These are phyloP conservation scores for Aspidiotus destructor DNA, from an alignment of 2,888 invertebrate species.

Conservation along the genomic window DNA sequence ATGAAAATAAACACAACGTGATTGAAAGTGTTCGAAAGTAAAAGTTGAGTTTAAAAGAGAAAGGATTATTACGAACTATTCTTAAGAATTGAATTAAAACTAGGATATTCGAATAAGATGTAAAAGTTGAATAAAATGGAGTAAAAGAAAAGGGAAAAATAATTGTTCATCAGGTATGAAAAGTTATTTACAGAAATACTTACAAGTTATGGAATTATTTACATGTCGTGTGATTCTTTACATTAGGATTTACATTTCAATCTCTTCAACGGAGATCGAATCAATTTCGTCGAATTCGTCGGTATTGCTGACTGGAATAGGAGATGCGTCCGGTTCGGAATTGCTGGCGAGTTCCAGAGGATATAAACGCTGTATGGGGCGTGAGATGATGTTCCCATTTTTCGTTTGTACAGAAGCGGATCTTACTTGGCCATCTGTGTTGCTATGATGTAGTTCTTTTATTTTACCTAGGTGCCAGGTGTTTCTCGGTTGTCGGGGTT, in stretches of 20 bases:
- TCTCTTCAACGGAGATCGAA: background rate
- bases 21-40: background rate
- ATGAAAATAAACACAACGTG: background rate
- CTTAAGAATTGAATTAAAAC: background rate
- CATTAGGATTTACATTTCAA: background rate
- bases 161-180: too few species aligned
- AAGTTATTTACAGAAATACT: too few species aligned
- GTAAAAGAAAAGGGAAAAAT: too few species aligned
- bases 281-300: background rate
- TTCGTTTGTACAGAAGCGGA: background rate
- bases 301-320: background rate
- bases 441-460: background rate
- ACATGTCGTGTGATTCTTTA: too few species aligned
- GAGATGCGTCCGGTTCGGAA: background rate
- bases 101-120: background rate
- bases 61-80: background rate
- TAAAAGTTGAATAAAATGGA: background rate
- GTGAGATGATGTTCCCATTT: background rate
- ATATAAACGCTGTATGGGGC: background rate
- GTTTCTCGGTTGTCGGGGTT: conserved; percentile 1
- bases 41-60: background rate
- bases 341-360: background rate
- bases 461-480: background rate
- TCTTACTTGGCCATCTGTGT: background rate
- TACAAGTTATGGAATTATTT: too few species aligned